Conservation (phyloP, 2,888 invertebrate species). For the Clanis bilineata region DNA sequence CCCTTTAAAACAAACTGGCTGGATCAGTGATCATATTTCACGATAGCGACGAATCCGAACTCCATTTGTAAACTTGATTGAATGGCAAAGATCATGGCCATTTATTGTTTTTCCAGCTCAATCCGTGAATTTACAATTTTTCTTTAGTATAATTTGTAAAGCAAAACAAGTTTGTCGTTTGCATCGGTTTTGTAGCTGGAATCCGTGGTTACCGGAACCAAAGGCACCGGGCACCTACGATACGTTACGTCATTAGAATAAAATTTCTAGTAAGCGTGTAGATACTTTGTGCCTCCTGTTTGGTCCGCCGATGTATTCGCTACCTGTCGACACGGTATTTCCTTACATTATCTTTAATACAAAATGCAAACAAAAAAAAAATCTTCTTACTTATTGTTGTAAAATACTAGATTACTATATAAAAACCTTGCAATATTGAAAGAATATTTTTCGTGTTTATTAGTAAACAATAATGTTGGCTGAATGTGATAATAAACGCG, state of each 20-base stretch:
- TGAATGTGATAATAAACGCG: slow-evolving; percentile 16
- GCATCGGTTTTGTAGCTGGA: not conserved
- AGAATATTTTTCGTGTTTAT: not conserved
- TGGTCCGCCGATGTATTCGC: slow-evolving; percentile 19
- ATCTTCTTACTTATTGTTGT: not conserved
- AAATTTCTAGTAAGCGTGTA: not conserved
- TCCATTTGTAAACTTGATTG: slow-evolving; percentile 5
- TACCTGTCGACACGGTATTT: slow-evolving; percentile 22
- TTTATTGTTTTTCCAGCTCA: not conserved
- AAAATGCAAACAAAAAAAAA: not conserved
- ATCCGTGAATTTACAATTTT: not conserved
- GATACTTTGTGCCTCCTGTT: not conserved
- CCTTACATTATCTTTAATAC: not conserved
- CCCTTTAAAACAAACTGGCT: not conserved
- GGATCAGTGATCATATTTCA: not conserved
- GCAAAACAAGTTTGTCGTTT: not conserved
- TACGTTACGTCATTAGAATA: slow-evolving; percentile 13
- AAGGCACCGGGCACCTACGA: slow-evolving; percentile 7
- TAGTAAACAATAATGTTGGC: not conserved
- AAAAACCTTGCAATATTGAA: not conserved
- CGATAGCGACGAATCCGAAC: not conserved
- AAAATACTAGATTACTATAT: not conserved
- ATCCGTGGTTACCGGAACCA: not conserved
- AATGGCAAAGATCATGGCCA: slow-evolving; percentile 6
- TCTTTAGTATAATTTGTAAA: not conserved